Conservation (phyloP, 2,888 invertebrate species). For the Alloscopus bannaensis region DNA sequence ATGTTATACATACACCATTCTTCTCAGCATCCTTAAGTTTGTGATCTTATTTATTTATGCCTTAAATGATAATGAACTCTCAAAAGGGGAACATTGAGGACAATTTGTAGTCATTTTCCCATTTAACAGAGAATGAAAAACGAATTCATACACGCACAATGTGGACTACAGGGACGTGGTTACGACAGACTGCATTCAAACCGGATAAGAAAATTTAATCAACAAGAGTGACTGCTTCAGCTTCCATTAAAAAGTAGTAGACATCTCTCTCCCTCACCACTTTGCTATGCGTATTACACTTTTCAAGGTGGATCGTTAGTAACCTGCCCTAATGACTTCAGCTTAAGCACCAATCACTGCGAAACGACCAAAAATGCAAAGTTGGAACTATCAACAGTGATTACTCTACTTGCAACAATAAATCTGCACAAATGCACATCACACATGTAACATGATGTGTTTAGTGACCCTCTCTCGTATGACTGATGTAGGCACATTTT, state of each 20-base stretch:
- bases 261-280: background rate
- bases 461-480: constrained; percentile 49
- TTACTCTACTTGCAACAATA: background rate
- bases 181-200: constrained; percentile 45
- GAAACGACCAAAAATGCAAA: constrained; percentile 1
- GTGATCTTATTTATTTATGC: constrained; percentile 15
- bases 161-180: background rate
- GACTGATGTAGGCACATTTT: constrained; percentile 44
- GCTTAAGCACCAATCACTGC: constrained; percentile 31
- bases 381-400: background rate
- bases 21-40: background rate
- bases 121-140: background rate
- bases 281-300: constrained; percentile 37
- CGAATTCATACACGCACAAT: background rate
- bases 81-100: background rate
- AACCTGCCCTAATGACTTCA: constrained; percentile 54
- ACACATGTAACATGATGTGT: no score
- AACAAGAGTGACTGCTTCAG: constrained; percentile 45
- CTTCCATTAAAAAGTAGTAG: constrained; percentile 40
- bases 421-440: background rate
- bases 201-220: constrained; percentile 64
- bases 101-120: constrained; percentile 24
- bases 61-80: constrained; percentile 19
- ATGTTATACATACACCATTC: background rate
- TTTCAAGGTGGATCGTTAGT: constrained; percentile 62